Base-by-base conservation (phyloP, 2,113 vertebrate genomes). In the Hiodon alosoides region DNA sequence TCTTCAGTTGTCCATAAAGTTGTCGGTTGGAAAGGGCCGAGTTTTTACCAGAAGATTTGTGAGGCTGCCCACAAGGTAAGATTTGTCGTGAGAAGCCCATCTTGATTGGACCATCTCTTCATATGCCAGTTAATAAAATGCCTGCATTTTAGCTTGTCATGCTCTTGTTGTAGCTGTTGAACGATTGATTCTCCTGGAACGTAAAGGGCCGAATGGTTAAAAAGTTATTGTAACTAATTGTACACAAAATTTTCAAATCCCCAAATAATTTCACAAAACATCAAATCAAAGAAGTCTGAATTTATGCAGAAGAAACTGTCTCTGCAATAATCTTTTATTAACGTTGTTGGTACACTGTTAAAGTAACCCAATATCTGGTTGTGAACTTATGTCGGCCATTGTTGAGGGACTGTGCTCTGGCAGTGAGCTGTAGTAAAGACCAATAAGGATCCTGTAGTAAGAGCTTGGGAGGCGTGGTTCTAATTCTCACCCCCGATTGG, bases 401-500 rank as follows among this genome's bases (percentile, higher is more conserved):
- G 57, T 9, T 46, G 5, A 57, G 14, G 65, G 54, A 9, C 6
- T 8, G 13, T 48, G 62, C 68, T 61, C 67, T 74, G 58, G 10
- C 46, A 46, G 3, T 71, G 74, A 78, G 67, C 71, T 50, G 51
- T 53, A 13, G 55, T 31, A 31, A 31, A 31, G 31, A 31, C 31
- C 31, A 31, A 2, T 31, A 31, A 31, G 31, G n/a, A n/a, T n/a
- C n/a, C n/a, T n/a, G n/a, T n/a, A n/a, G n/a, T n/a, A n/a, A n/a
- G n/a, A n/a, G n/a, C n/a, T n/a, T n/a, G n/a, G n/a, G 31, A 31
- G 31, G 31, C 31, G 31, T 31, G 31, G 31, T 31, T 31, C 31
- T 31, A 31, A 31, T 31, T 31, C 31, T 85, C 83, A 85, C 79
- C 17, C 17, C 54, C 78, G 46, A 64, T 59, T 77, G 83, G 80